These are phyloP conservation scores for Polymixis lichenea DNA, from an alignment of 2,888 invertebrate genomes.

Conservation along the genomic window DNA sequence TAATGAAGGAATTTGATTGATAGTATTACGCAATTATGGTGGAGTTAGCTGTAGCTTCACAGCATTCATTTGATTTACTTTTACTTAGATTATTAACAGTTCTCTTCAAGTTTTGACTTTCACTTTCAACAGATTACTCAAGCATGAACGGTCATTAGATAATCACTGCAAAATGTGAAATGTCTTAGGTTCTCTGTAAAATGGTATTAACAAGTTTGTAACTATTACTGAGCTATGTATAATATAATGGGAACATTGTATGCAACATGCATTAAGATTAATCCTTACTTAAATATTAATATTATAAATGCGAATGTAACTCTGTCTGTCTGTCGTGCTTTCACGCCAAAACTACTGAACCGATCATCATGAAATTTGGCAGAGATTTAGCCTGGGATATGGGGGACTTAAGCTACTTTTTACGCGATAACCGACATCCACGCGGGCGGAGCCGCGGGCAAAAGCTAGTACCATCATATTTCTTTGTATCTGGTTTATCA, in stretches of 20 bases:
- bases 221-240: neutral
- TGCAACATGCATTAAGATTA: neutral
- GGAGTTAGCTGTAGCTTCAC: neutral
- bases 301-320: too few relatives aligned
- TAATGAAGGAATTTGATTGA: too few relatives aligned
- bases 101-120: constrained; percentile 24
- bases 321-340: too few relatives aligned
- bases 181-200: constrained; percentile 8
- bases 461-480: neutral
- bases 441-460: too few relatives aligned
- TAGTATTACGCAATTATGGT: too few relatives aligned
- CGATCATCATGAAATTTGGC: too few relatives aligned
- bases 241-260: neutral
- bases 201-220: neutral
- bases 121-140: constrained; percentile 28
- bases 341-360: too few relatives aligned
- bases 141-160: constrained; percentile 22
- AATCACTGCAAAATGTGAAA: constrained; percentile 16
- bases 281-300: too few relatives aligned
- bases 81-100: constrained; percentile 11
- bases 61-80: constrained; percentile 18
- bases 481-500: neutral
- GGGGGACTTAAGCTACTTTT: too few relatives aligned
- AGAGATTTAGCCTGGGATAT: too few relatives aligned
- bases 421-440: too few relatives aligned